These are phyloP conservation scores for Columba guinea DNA, from an alignment of 2,797 vertebrate species.

Conservation along the genomic window DNA sequence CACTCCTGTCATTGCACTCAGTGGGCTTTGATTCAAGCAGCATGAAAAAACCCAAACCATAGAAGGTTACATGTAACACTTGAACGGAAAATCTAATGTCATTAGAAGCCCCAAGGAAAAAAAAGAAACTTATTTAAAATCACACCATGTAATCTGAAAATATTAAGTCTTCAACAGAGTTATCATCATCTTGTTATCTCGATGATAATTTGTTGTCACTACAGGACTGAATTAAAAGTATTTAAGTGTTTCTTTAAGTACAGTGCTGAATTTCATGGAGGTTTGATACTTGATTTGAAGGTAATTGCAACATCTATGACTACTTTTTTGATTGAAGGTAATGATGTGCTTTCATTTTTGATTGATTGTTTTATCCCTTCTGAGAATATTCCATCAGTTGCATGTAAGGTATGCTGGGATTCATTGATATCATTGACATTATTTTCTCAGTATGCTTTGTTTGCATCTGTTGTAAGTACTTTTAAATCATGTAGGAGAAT, in stretches of 20 bases:
- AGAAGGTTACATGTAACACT: background rate
- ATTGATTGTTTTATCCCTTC: background rate
- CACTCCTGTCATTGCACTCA: background rate
- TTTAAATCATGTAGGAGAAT: background rate
- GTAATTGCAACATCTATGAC: background rate
- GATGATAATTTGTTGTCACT: background rate
- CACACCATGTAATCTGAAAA: background rate
- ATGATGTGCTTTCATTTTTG: background rate
- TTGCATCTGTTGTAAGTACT: background rate
- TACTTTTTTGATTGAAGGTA: background rate
- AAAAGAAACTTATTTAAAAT: background rate
- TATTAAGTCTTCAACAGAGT: background rate
- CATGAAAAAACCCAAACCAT: background rate
- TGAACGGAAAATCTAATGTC: background rate
- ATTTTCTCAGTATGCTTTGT: background rate
- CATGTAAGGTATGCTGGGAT: background rate
- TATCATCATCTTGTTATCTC: background rate
- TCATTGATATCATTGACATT: background rate
- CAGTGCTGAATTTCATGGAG: background rate
- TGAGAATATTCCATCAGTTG: background rate
- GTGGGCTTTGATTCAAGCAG: background rate
- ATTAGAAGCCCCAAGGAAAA: background rate
- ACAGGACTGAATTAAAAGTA: background rate
- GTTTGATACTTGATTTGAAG: constrained; percentile 9
- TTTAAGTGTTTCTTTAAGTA: constrained; percentile 5